These are phyloP conservation scores for Eurytoma adleriae DNA, from an alignment of 2,888 invertebrate genomes.

Conservation along the genomic window DNA sequence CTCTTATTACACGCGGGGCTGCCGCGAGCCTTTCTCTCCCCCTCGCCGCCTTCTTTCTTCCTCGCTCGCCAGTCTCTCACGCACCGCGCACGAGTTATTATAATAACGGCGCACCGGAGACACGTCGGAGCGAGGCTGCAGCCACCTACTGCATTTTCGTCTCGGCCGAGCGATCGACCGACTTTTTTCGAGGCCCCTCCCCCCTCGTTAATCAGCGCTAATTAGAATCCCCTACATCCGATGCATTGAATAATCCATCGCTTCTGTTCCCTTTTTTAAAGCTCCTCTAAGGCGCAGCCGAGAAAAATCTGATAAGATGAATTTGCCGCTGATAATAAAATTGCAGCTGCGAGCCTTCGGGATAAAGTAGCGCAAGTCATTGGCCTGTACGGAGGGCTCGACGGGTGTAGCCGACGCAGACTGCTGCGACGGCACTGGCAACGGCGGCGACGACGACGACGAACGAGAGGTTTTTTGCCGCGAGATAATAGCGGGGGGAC, in stretches of 20 bases:
- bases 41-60: conserved; percentile 26
- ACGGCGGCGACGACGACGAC: conserved; percentile 20
- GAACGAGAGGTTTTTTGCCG: conserved; percentile 37
- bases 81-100: conserved; percentile 36
- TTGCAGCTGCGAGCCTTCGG: too few species aligned
- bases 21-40: conserved; percentile 70
- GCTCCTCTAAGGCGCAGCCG: too few species aligned
- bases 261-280: too few species aligned
- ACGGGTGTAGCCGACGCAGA: conserved; percentile 38
- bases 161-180: too few species aligned
- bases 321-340: too few species aligned
- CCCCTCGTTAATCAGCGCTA: too few species aligned
- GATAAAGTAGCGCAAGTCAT: conserved; percentile 33
- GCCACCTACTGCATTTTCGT: too few species aligned
- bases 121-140: conserved; percentile 8
- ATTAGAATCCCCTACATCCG: too few species aligned
- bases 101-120: conserved; percentile 49
- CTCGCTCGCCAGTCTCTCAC: conserved; percentile 30
- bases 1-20: conserved; percentile 74
- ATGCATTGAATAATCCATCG: too few species aligned
- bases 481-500: conserved; percentile 45
- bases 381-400: conserved; percentile 42
- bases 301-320: too few species aligned
- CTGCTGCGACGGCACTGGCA: neutral
- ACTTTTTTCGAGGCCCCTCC: neutral